Conservation (phyloP, 1,140 invertebrate genomes). For the Hydropsyche tenuis region DNA sequence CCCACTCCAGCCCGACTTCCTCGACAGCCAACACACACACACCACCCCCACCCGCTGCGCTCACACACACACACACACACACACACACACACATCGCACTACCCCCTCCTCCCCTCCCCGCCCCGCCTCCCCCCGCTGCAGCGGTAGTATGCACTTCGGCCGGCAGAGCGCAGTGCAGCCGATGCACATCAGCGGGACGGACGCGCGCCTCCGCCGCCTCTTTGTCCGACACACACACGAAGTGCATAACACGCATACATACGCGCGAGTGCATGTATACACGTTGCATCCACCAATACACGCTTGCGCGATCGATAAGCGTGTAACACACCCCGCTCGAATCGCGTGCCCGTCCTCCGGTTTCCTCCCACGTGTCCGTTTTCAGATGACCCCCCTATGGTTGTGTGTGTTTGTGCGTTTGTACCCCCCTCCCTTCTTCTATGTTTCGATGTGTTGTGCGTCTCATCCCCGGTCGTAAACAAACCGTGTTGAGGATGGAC, state of each 20-base stretch:
- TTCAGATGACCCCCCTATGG: too few relatives aligned
- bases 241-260: background rate
- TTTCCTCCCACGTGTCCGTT: too few relatives aligned
- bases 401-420: too few relatives aligned
- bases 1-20: too few relatives aligned
- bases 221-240: conserved; percentile 3
- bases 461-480: too few relatives aligned
- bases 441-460: too few relatives aligned
- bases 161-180: conserved; percentile 45
- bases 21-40: too few relatives aligned
- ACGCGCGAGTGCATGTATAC: background rate
- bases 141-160: conserved; percentile 1
- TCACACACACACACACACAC: background rate
- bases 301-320: too few relatives aligned
- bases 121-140: background rate
- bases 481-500: too few relatives aligned
- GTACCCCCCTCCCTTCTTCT: too few relatives aligned
- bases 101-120: background rate
- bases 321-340: background rate
- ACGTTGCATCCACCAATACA: too few relatives aligned
- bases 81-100: background rate
- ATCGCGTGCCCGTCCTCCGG: too few relatives aligned
- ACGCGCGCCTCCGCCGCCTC: conserved; percentile 30
- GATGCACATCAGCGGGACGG: conserved; percentile 46
- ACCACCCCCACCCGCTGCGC: background rate